A percentile compares a stretch with the other conserved stretches of the same genome.
Conservation (phyloP, 2,113 vertebrate genomes). For the Erpornis zantholeuca region DNA sequence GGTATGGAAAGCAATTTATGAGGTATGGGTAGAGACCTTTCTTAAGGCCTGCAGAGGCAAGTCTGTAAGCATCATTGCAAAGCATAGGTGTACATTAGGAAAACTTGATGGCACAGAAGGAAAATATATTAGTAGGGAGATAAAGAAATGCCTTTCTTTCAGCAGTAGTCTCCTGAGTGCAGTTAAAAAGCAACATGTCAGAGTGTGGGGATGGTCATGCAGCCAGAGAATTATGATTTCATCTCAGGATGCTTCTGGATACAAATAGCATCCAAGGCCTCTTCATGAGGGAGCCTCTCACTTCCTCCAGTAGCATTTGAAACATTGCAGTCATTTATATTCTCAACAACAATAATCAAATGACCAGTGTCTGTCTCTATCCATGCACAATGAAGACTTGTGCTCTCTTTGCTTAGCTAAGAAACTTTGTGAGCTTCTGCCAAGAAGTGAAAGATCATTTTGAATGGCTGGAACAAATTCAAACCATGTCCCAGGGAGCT, state of each 20-base stretch:
- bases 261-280: slow-evolving; percentile 26
- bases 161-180: neutral
- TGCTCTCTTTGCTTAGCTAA: slow-evolving; percentile 39
- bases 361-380: slow-evolving; percentile 18
- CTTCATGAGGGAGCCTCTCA: slow-evolving; percentile 28
- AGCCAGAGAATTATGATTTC: slow-evolving; percentile 41
- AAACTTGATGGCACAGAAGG: neutral
- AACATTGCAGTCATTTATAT: slow-evolving; percentile 48
- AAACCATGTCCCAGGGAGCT: slow-evolving; percentile 43
- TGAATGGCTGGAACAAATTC: slow-evolving; percentile 63
- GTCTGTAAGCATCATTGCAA: neutral
- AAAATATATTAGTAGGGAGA: neutral
- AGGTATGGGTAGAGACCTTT: neutral
- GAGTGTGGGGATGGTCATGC: neutral
- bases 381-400: slow-evolving; percentile 45
- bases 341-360: slow-evolving; percentile 52
- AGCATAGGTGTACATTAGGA: neutral
- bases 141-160: slow-evolving; percentile 34
- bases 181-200: neutral
- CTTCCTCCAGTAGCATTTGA: slow-evolving; percentile 53
- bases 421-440: slow-evolving; percentile 45
- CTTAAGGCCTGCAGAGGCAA: neutral
- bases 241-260: slow-evolving; percentile 47
- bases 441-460: slow-evolving; percentile 56
- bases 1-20: neutral